phyloP scores from a whole-genome alignment of 2,113 vertebrate species.

The Carettochelys insculpta region DNA sequence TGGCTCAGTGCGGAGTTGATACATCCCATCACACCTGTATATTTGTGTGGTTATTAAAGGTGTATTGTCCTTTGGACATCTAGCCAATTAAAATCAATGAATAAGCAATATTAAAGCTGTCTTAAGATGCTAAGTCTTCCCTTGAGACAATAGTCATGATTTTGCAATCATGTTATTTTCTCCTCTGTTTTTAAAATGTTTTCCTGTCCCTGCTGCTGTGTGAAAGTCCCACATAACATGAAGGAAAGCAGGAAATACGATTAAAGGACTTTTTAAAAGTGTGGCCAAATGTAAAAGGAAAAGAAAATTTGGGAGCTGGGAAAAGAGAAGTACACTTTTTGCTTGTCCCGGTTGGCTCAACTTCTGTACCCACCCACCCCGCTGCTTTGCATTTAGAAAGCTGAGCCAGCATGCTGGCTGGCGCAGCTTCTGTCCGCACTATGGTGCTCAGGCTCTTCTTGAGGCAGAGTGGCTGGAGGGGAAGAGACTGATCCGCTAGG shows the following conservation, averaged over 20 bases:
- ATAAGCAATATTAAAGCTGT: neutral
- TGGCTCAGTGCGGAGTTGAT: neutral
- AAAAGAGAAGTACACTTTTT: neutral
- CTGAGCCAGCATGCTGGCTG: no score
- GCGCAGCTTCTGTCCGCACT: no score
- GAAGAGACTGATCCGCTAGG: no score
- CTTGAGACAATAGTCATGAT: neutral
- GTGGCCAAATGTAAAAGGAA: neutral
- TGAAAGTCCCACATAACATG: neutral
- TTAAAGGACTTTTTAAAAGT: neutral
- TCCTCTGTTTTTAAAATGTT: neutral
- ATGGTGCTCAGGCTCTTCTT: no score
- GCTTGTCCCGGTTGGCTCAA: no score
- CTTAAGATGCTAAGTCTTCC: neutral
- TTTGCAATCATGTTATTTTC: neutral
- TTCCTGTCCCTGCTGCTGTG: neutral
- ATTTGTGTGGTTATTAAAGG: fast-evolving
- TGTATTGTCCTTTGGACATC: fast-evolving
- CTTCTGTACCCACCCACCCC: no score
- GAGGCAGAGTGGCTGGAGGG: no score
- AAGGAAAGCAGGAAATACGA: neutral
- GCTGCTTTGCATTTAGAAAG: no score
- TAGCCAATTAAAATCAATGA: neutral
- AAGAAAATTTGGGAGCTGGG: no score
- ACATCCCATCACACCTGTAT: fast-evolving